Evolutionary conservation across 64 coral and sea anemone genomes (phyloP).

Genomic region (Actinia equina): DNA sequence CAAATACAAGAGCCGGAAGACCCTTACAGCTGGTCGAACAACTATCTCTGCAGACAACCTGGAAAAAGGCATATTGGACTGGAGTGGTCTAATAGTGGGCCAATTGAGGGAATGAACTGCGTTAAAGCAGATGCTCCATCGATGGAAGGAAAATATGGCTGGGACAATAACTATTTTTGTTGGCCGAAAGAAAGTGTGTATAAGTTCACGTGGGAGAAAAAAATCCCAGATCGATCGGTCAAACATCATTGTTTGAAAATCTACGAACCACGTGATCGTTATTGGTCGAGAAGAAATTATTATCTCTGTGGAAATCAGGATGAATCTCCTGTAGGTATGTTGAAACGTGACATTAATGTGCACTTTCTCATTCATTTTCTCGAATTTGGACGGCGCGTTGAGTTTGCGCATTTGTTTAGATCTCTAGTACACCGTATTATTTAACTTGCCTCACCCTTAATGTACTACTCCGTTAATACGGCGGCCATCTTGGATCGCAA

Average conservation of each 20-base stretch:
- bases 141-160: conserved; percentile 27
- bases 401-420: too few relatives aligned
- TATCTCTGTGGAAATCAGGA: conserved; percentile 75
- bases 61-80: conserved; percentile 22
- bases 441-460: too few relatives aligned
- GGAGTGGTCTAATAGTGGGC: conserved; percentile 20
- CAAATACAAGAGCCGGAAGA: conserved; percentile 52
- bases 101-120: background rate
- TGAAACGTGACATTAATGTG: background rate
- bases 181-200: conserved; percentile 76
- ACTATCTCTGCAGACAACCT: conserved; percentile 56
- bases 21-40: conserved; percentile 55
- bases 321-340: conserved; percentile 63
- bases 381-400: too few relatives aligned
- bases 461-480: too few relatives aligned
- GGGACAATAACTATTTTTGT: conserved; percentile 67
- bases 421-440: too few relatives aligned
- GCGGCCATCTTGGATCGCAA: too few relatives aligned
- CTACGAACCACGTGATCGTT: conserved; percentile 58
- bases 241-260: conserved; percentile 56
- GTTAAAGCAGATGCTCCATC: conserved; percentile 31
- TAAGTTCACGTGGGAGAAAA: conserved; percentile 81
- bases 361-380: too few relatives aligned
- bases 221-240: conserved; percentile 35
- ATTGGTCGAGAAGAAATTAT: conserved; percentile 43